Base-by-base conservation (phyloP, 2,888 invertebrate species). In the Liodrosophila aerea region DNA sequence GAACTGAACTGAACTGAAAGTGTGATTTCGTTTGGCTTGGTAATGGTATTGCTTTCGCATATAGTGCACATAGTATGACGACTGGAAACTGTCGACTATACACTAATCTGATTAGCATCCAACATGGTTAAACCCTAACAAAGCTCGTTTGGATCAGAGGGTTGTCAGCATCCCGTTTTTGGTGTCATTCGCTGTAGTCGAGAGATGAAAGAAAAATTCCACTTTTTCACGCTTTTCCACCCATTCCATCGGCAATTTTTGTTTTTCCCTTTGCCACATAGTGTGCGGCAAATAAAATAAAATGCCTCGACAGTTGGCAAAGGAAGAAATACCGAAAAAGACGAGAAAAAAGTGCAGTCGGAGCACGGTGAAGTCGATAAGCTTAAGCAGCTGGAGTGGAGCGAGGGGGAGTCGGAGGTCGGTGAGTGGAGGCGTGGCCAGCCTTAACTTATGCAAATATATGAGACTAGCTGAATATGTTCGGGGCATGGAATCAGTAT, bases 361-460 rank as follows among this genome's bases (percentile, higher is more conserved):
- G 47, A 16, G n/a, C n/a, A 9, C 36, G 52, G 2, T 46, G 37
- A 39, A 44, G 43, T 63, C 40, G 49, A 53, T 53, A 39, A 41
- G 58, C 58, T 37, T 11, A 12, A 29, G 39, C 7, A 16, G 27
- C 36, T 40, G 30, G 9, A 8, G 45, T 1, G 11, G 11, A n/a
- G 11, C 12, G 12, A 7, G 27, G 27, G 9, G 29, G 11, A 27
- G 22, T 11, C 2, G 45, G 18, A 9, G 0, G 40, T 9, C n/a
- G n/a, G n/a, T n/a, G n/a, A n/a, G n/a, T n/a, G n/a, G 39, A 12
- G 59, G 47, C 60, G 64, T 49, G 51, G 40, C 44, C 9, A 27
- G 44, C 43, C 34, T 39, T 44, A 63, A 63, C 56, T 70, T 70
- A 72, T 70, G 67, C 67, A 67, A 70, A 70, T 67, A 59, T 59